phyloP scores from a whole-genome alignment of 1,140 invertebrate genomes.

The Nebria ingens region DNA sequence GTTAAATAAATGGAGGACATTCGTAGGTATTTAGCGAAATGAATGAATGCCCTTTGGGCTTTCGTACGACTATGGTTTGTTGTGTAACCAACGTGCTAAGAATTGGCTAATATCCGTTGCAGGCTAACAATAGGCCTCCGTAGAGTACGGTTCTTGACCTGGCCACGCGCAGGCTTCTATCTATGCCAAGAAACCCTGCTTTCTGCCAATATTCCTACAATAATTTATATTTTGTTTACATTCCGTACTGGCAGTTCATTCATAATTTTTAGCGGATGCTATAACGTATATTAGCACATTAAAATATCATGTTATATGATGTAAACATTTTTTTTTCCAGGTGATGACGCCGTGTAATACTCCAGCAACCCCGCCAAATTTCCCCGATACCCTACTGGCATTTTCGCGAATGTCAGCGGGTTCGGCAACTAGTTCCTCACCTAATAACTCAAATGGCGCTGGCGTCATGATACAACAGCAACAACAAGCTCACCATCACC shows the following conservation, averaged over 20 bases:
- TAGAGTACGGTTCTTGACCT: not conserved
- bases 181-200: not conserved
- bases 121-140: slow-evolving; percentile 3
- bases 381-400: slow-evolving; percentile 71
- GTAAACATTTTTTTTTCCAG: too few species aligned
- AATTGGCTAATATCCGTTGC: slow-evolving; percentile 3
- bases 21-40: too few species aligned
- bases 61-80: not conserved
- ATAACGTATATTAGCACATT: too few species aligned
- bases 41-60: too few species aligned
- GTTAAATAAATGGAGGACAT: too few species aligned
- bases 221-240: too few species aligned
- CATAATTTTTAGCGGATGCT: too few species aligned
- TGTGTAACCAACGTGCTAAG: not conserved
- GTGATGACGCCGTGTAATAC: slow-evolving; percentile 79
- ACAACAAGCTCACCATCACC: not conserved
- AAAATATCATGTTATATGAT: too few species aligned
- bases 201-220: too few species aligned
- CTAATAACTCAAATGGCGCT: slow-evolving; percentile 18
- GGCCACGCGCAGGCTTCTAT: not conserved
- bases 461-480: not conserved
- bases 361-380: slow-evolving; percentile 81
- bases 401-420: slow-evolving; percentile 72
- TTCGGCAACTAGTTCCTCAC: slow-evolving; percentile 29
- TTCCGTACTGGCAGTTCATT: too few species aligned